Conservation (phyloP, 2,113 vertebrate genomes). For the Climacteris rufus region DNA sequence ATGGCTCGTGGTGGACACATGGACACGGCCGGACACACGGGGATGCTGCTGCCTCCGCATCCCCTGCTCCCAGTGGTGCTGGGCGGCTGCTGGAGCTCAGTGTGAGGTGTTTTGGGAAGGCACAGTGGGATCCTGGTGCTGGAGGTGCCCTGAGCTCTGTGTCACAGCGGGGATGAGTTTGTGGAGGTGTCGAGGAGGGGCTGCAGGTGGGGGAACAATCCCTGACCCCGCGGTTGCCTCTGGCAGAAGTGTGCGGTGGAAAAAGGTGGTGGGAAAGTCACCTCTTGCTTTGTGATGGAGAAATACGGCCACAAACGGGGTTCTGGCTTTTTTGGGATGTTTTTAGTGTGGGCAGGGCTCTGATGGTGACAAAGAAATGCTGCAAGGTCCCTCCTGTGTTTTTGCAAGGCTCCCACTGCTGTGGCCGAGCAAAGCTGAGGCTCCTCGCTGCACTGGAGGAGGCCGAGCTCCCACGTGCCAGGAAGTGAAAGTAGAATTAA, state of each 20-base stretch:
- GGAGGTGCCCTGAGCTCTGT: accelerated
- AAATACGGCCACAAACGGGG: accelerated
- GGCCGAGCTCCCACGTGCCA: not conserved
- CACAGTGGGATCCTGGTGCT: not conserved
- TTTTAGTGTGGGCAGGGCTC: not conserved
- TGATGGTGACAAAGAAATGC: accelerated
- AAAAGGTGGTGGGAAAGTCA: not conserved
- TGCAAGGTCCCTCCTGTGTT: not conserved
- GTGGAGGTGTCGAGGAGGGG: not conserved
- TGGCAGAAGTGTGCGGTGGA: accelerated
- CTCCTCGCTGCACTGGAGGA: accelerated
- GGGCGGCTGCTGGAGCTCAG: not conserved
- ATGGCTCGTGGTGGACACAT: accelerated
- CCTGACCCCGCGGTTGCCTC: not conserved
- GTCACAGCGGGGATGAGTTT: accelerated
- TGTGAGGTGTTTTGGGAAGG: not conserved
- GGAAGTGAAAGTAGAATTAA: slow-evolving; percentile 3
- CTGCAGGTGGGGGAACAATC: not conserved
- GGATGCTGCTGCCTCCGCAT: not conserved
- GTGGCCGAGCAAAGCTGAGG: not conserved
- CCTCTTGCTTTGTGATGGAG: not conserved
- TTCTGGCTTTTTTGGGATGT: not conserved
- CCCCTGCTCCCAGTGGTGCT: not conserved
- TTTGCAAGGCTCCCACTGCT: not conserved
- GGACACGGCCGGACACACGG: not conserved